Percentiles rank a stretch among this genome's conserved stretches.
phyloP scores from a whole-genome alignment of 2,888 invertebrate species.

The Lucinisca nassula region DNA sequence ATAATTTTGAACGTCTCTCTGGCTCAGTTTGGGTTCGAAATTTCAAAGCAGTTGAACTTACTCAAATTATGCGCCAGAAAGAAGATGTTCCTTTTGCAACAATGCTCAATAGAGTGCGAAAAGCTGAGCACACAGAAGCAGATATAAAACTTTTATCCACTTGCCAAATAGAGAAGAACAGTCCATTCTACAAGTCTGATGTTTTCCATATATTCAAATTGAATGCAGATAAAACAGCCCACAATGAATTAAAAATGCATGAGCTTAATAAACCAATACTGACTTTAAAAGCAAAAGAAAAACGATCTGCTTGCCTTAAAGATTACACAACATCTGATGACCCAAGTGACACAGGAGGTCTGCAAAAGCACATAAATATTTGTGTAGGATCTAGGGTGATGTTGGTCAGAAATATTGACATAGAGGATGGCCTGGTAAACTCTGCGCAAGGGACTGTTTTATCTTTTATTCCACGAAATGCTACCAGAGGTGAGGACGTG shows the following conservation, averaged over 20 bases:
- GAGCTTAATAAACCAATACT: background rate
- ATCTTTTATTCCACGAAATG: background rate
- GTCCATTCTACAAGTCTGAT: background rate
- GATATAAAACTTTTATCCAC: background rate
- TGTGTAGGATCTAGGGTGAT: slow-evolving; percentile 22
- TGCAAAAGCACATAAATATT: background rate
- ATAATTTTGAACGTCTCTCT: background rate
- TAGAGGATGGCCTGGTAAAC: slow-evolving; percentile 24
- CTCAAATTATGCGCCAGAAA: background rate
- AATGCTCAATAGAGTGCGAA: background rate
- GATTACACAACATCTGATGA: background rate
- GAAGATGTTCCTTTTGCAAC: background rate
- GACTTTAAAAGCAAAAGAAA: background rate
- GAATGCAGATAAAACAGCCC: background rate
- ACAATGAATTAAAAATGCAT: background rate
- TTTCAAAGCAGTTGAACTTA: background rate
- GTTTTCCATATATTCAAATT: background rate
- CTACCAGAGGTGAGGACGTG: background rate
- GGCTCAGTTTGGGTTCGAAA: background rate
- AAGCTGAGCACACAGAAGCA: background rate
- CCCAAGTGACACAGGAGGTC: slow-evolving; percentile 6
- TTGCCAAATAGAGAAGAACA: background rate
- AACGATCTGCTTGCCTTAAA: slow-evolving; percentile 7
- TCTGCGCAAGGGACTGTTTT: too few relatives aligned
- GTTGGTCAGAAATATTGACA: slow-evolving; percentile 11